phyloP scores from a whole-genome alignment of 2,888 invertebrate species.

The Clitarchus hookeri region DNA sequence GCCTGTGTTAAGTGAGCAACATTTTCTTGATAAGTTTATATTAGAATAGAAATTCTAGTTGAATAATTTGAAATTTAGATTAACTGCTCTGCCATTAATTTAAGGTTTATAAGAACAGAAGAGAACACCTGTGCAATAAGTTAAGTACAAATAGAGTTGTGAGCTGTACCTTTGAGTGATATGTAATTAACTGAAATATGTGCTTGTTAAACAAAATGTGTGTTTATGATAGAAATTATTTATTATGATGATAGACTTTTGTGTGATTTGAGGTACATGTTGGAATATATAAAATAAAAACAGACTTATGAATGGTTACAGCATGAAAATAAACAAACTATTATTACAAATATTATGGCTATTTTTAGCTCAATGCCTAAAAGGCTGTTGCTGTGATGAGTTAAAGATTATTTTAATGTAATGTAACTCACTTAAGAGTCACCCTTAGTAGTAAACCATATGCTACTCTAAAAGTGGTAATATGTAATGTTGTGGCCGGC shows the following conservation, averaged over 20 bases:
- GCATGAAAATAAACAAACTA: neutral
- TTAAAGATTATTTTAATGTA: neutral
- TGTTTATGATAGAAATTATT: neutral
- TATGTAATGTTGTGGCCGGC: neutral
- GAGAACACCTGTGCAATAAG: constrained; percentile 4
- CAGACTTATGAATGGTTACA: neutral
- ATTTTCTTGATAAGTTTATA: neutral
- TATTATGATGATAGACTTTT: neutral
- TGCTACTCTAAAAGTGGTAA: neutral
- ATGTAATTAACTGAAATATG: neutral
- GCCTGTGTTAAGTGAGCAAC: neutral
- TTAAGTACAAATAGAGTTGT: neutral
- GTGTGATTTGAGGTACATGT: neutral
- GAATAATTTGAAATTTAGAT: neutral
- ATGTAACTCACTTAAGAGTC: neutral
- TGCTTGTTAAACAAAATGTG: neutral
- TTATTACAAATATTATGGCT: neutral
- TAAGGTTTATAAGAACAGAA: neutral
- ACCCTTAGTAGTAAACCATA: neutral
- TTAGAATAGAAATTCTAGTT: neutral
- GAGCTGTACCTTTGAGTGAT: neutral
- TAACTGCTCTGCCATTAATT: neutral
- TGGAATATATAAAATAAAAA: neutral
- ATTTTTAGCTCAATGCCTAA: neutral
- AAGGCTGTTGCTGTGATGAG: neutral